These are phyloP conservation scores for Zygogramma bicolorata DNA, from an alignment of 2,888 invertebrate genomes.

Conservation along the genomic window DNA sequence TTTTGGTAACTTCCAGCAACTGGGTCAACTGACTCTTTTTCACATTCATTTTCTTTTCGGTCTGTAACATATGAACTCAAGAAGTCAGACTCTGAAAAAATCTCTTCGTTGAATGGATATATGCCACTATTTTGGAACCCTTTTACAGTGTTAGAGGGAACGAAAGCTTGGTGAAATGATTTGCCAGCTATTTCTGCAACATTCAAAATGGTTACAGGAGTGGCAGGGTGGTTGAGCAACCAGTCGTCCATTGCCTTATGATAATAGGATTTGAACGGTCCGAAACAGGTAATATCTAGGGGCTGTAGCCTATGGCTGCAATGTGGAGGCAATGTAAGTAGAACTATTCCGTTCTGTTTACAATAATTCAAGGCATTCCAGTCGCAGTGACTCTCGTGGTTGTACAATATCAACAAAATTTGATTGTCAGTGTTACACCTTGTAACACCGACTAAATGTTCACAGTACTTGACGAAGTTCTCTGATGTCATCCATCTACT, in stretches of 20 bases:
- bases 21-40: too few relatives aligned
- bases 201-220: neutral
- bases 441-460: neutral
- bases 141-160: too few relatives aligned
- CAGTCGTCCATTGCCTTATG: neutral
- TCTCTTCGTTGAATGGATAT: too few relatives aligned
- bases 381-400: conserved; percentile 30
- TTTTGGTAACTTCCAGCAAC: too few relatives aligned
- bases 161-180: too few relatives aligned
- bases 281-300: neutral
- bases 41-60: too few relatives aligned
- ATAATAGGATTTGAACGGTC: neutral
- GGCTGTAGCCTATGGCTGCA: neutral
- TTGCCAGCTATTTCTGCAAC: too few relatives aligned
- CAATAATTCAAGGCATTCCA: conserved; percentile 20
- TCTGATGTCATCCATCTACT: neutral
- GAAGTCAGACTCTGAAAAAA: too few relatives aligned
- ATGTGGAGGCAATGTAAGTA: neutral
- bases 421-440: neutral
- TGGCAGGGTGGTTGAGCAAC: neutral
- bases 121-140: too few relatives aligned
- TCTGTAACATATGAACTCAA: too few relatives aligned
- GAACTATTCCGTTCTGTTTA: neutral
- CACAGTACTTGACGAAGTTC: neutral
- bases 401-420: neutral